Evolutionary conservation across 2,888 invertebrate species (phyloP).

Genomic region (Lepidonotus clava): DNA sequence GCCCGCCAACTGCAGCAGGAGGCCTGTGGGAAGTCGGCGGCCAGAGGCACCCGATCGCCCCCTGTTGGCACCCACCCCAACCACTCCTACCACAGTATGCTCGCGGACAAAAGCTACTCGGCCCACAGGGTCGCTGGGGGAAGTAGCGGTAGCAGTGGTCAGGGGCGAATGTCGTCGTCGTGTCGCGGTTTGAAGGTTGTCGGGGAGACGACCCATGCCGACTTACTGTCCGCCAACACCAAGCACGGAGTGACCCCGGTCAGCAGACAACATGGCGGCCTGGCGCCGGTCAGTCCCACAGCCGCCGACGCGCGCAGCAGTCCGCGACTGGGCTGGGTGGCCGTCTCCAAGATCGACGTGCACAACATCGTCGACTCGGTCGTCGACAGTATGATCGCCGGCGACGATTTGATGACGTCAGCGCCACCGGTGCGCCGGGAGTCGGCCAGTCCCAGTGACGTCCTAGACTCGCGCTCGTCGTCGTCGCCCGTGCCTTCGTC

Average conservation of each 20-base stretch:
- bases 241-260: background rate
- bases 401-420: background rate
- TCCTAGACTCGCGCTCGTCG: too few species aligned
- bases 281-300: background rate
- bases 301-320: background rate
- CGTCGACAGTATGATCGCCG: constrained; percentile 53
- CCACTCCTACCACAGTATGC: background rate
- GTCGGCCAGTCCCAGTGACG: background rate
- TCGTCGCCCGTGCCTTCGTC: background rate
- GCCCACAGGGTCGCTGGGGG: background rate
- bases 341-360: constrained; percentile 55
- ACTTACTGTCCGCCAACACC: background rate
- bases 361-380: constrained; percentile 58
- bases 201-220: background rate
- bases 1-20: background rate
- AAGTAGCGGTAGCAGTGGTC: background rate
- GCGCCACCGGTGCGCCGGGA: background rate
- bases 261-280: background rate
- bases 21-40: background rate
- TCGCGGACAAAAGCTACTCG: background rate
- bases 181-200: too few species aligned
- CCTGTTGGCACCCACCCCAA: background rate
- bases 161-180: background rate
- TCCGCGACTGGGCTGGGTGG: constrained; percentile 55
- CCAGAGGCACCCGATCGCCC: background rate